A percentile compares a stretch with the other conserved stretches of the same genome.
Evolutionary conservation across 2,797 vertebrate species (phyloP).

Genomic region (Brachyalestes nurse): DNA sequence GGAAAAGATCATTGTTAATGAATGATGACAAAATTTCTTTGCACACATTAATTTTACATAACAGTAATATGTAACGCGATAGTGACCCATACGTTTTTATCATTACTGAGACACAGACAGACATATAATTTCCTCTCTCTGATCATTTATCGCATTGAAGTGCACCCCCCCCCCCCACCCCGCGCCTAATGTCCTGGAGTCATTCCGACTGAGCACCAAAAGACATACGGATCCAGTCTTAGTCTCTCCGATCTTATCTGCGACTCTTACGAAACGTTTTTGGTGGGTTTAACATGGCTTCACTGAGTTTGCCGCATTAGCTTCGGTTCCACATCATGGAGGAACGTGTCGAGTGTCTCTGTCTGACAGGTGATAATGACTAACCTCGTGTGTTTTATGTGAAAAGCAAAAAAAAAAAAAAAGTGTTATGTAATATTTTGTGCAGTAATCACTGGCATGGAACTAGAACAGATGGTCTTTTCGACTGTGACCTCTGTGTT

Average conservation of each 20-base stretch:
- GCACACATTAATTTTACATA: conserved; percentile 62
- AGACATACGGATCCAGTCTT: conserved; percentile 35
- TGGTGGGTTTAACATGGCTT: conserved; percentile 30
- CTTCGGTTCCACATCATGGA: conserved; percentile 12
- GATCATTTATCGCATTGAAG: conserved; percentile 57
- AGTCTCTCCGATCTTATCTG: conserved; percentile 38
- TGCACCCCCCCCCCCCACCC: conserved; percentile 4
- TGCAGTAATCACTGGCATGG: conserved; percentile 5
- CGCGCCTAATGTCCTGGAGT: conserved; percentile 52
- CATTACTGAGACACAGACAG: conserved; percentile 58
- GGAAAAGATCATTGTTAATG: conserved; percentile 64
- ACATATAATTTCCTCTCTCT: conserved; percentile 58
- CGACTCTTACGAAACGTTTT: conserved; percentile 26
- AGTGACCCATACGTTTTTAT: conserved; percentile 59
- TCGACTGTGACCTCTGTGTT: conserved; percentile 17
- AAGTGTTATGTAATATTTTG: conserved; percentile 8
- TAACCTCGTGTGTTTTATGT: conserved; percentile 14
- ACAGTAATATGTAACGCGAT: conserved; percentile 55
- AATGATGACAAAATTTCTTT: conserved; percentile 60
- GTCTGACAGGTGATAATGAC: conserved; percentile 15
- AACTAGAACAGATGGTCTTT: conserved; percentile 10
- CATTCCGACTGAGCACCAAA: conserved; percentile 30
- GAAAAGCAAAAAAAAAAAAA: conserved; percentile 9
- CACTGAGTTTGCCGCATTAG: conserved; percentile 24
- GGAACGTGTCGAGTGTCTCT: neutral